Conservation (phyloP, 1,140 invertebrate genomes). For the Centruroides sculpturatus region DNA sequence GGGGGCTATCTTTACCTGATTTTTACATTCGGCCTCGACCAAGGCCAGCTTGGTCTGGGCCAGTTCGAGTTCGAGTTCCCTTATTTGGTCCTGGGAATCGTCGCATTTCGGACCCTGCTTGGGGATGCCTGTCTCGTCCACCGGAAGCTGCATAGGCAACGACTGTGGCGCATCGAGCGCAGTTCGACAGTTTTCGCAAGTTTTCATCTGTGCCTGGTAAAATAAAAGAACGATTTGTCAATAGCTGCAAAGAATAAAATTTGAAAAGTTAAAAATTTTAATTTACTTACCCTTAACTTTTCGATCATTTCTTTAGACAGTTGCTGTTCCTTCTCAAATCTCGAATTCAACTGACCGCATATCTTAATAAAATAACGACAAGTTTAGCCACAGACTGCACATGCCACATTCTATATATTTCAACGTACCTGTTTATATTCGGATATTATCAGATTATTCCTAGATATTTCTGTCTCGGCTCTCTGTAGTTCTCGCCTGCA, state of each 20-base stretch:
- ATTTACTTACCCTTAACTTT: constrained; percentile 23
- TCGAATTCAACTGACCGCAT: constrained; percentile 48
- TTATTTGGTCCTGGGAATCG: constrained; percentile 40
- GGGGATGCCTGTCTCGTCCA: background rate
- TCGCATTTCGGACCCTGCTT: constrained; percentile 12
- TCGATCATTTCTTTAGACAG: background rate
- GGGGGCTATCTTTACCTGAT: constrained; percentile 56
- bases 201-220: background rate
- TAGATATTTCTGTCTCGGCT: constrained; percentile 51
- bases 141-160: too few relatives aligned
- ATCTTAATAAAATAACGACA: constrained; percentile 40
- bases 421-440: constrained; percentile 69
- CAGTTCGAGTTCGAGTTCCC: constrained; percentile 85
- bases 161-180: background rate
- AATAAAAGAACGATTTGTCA: background rate
- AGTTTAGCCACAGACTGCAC: too few relatives aligned
- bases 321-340: constrained; percentile 68
- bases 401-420: too few relatives aligned
- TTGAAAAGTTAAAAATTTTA: background rate
- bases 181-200: constrained; percentile 9
- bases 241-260: background rate
- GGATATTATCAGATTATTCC: constrained; percentile 58
- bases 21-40: constrained; percentile 91
- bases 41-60: constrained; percentile 92
- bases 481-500: constrained; percentile 60